Evolutionary conservation across 2,888 invertebrate genomes (phyloP).

Genomic region (Galeopsomyia nigrocyanea): DNA sequence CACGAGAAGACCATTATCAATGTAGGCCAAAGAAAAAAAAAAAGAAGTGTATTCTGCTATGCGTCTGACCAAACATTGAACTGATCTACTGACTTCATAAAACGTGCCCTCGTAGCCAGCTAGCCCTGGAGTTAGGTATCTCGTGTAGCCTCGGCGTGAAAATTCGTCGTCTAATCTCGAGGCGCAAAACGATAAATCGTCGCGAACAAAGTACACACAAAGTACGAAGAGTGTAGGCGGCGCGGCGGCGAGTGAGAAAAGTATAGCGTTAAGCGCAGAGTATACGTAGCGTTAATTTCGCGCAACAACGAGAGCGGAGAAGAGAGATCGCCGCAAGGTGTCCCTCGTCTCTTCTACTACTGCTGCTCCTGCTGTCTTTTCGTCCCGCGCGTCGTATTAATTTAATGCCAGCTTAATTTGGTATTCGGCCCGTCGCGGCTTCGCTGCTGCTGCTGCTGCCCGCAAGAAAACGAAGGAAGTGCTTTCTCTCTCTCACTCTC

Average conservation of each 20-base stretch:
- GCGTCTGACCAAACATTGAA: too few species aligned
- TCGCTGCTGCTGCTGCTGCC: too few species aligned
- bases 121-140: too few species aligned
- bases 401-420: slow-evolving; percentile 67
- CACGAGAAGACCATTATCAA: too few species aligned
- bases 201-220: neutral
- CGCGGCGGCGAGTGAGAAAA: slow-evolving; percentile 6
- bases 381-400: slow-evolving; percentile 62
- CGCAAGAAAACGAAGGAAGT: slow-evolving; percentile 54
- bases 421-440: slow-evolving; percentile 62
- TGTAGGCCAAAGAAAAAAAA: too few species aligned
- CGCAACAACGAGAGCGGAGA: slow-evolving; percentile 40
- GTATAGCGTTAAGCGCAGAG: slow-evolving; percentile 20
- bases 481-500: slow-evolving; percentile 25
- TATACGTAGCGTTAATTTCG: slow-evolving; percentile 32
- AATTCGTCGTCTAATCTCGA: too few species aligned
- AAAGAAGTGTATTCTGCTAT: too few species aligned
- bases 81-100: too few species aligned
- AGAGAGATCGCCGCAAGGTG: neutral
- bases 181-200: too few species aligned
- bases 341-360: neutral
- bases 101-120: too few species aligned
- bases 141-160: too few species aligned
- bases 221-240: neutral
- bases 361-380: slow-evolving; percentile 22